Conservation (phyloP, 2,888 invertebrate species). For the Lordiphosa fenestrarum region DNA sequence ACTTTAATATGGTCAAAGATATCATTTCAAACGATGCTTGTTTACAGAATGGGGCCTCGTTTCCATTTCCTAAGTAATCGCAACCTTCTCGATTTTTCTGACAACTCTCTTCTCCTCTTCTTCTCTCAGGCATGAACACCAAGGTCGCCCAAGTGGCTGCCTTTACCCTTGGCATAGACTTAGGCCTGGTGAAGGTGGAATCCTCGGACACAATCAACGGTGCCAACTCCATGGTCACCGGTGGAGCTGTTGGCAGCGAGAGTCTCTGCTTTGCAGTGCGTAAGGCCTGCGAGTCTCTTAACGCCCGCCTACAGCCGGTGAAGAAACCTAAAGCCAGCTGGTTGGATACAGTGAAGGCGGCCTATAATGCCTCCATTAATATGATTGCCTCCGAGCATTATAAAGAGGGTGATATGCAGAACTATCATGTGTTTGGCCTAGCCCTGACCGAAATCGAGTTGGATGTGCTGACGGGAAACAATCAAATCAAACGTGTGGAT, state of each 20-base stretch:
- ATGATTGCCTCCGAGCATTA: slow-evolving; percentile 84
- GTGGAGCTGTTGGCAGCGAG: slow-evolving; percentile 88
- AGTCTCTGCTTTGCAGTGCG: slow-evolving; percentile 83
- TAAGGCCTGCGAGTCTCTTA: slow-evolving; percentile 85
- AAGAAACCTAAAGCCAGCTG: slow-evolving; percentile 81
- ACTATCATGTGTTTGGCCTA: slow-evolving; percentile 85
- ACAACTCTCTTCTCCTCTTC: too few relatives aligned
- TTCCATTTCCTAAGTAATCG: too few relatives aligned
- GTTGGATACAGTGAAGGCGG: slow-evolving; percentile 79
- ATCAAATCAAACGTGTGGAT: slow-evolving; percentile 85
- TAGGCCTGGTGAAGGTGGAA: slow-evolving; percentile 82
- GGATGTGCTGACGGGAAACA: slow-evolving; percentile 89
- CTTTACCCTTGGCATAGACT: slow-evolving; percentile 85
- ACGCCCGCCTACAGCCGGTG: slow-evolving; percentile 83
- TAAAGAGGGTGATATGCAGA: slow-evolving; percentile 81
- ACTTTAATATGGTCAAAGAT: too few relatives aligned
- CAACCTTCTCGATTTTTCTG: too few relatives aligned
- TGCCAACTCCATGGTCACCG: slow-evolving; percentile 86
- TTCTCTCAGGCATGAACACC: slow-evolving; percentile 80
- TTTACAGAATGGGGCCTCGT: too few relatives aligned
- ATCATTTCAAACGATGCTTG: too few relatives aligned
- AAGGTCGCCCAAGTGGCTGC: slow-evolving; percentile 89
- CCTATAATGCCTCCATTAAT: slow-evolving; percentile 79
- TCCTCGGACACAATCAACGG: slow-evolving; percentile 84
- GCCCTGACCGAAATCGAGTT: slow-evolving; percentile 87